Conservation (phyloP, 2,888 invertebrate species). For the Platycnemis pennipes region DNA sequence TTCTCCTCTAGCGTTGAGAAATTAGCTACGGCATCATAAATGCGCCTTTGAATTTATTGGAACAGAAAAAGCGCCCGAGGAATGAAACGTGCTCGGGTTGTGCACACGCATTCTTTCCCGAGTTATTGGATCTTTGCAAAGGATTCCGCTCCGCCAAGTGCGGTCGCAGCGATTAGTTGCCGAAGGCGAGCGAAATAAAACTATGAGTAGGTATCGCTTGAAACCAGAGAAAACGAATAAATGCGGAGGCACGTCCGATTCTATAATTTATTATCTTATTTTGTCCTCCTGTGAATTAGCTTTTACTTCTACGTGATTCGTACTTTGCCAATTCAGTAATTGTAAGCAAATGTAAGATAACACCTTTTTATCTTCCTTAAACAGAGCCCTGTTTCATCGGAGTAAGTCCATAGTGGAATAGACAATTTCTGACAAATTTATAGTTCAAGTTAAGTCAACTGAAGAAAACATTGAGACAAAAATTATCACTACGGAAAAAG, state of each 20-base stretch:
- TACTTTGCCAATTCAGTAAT: no score
- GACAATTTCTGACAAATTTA: no score
- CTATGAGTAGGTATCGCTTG: neutral
- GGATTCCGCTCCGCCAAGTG: neutral
- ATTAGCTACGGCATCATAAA: neutral
- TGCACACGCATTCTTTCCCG: neutral
- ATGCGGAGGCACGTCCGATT: neutral
- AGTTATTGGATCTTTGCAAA: neutral
- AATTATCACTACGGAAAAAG: no score
- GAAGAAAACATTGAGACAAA: no score
- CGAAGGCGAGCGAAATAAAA: neutral
- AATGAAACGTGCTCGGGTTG: neutral
- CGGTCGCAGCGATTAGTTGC: neutral
- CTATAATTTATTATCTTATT: neutral
- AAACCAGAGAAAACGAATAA: neutral
- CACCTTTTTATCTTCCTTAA: no score
- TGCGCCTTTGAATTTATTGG: neutral
- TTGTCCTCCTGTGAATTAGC: no score
- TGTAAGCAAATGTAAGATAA: no score
- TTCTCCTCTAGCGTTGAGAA: neutral
- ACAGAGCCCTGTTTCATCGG: no score
- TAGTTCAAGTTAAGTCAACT: no score
- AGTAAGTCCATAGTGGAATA: no score
- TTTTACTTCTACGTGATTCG: no score
- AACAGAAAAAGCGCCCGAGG: neutral